Evolutionary conservation across 2,888 invertebrate species (phyloP), one percentile per base, ranked within the genome.

Genomic region (Apeira syringaria): DNA sequence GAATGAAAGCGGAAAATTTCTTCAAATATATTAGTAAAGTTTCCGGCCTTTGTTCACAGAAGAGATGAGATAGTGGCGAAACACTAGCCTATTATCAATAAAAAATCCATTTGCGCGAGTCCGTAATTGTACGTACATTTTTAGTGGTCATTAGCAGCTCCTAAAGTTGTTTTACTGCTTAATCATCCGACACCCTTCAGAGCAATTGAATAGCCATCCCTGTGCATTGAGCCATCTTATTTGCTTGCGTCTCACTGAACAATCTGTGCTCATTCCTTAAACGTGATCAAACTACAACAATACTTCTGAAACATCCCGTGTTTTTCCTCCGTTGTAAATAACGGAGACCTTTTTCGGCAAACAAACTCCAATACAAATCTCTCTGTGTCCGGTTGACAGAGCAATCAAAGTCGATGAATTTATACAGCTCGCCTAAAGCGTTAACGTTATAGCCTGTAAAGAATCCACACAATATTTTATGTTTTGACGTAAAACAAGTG

Each of bases 391-490:
- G 6, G 7, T 20, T 24, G 24, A 24, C 20, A 20, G 9, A 24
- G 9, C 9, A 9, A 10, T 26, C 26, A 5, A 26, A 18, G 29
- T 30, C 17, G 17, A 17, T 17, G 29, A 30, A 18, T 18, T 17
- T 29, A 15, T 29, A 17, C 17, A 17, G 17, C 29, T 29, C 18
- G 5, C 9, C 30, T 30, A 7, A 18, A 30, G 5, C 18, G 15
- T 18, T 10, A 30, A 30, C 18, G 3, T 30, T 18, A 30, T 17
- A 7, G 18, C 18, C 30, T 11, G 18, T 18, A 30, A 30, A 30
- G 18, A 18, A 30, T 18, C 18, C 30, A 10, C 7, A 7, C 30
- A 18, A 30, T 30, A 30, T 30, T 30, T 30, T 30, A 30, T 30
- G 11, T 7, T 9, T 18, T 7, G 18, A 18, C 22, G 22, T 32